A percentile compares a stretch with the other conserved stretches of the same genome.
These are phyloP conservation scores for Philypnodon macrostomus DNA, from an alignment of 2,797 vertebrate species.

Conservation along the genomic window DNA sequence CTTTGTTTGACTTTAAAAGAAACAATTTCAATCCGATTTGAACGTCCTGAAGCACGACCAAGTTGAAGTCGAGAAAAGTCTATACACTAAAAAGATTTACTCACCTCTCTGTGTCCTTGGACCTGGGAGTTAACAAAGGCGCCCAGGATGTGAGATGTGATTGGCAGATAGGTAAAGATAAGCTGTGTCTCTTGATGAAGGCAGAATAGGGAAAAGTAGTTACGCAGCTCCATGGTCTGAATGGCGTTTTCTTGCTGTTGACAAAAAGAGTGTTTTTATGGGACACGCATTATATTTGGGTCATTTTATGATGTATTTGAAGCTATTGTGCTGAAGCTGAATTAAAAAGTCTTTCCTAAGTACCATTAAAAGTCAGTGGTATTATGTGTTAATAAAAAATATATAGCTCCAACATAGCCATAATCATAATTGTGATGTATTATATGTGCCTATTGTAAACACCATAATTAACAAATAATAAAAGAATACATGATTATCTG, in stretches of 20 bases:
- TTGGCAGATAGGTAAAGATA: conserved; percentile 91
- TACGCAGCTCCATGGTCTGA: conserved; percentile 93
- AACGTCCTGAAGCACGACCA: conserved; percentile 6
- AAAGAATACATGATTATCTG: too few species aligned
- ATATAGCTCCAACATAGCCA: too few species aligned
- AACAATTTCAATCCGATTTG: conserved; percentile 29
- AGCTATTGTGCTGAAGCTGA: too few species aligned
- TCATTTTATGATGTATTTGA: too few species aligned
- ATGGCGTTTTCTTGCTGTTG: conserved; percentile 93
- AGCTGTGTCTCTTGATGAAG: conserved; percentile 97
- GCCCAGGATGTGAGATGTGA: conserved; percentile 91
- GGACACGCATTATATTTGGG: too few species aligned
- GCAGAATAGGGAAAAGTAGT: conserved; percentile 96
- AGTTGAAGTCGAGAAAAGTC: neutral
- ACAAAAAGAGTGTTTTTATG: too few species aligned
- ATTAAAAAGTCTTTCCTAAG: too few species aligned
- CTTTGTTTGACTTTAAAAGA: conserved; percentile 31
- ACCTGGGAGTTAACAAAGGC: conserved; percentile 96
- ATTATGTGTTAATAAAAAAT: too few species aligned
- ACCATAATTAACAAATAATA: too few species aligned
- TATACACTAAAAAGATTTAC: conserved; percentile 31
- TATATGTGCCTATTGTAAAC: too few species aligned
- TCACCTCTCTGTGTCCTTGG: conserved; percentile 94
- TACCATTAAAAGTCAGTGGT: too few species aligned
- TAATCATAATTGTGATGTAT: too few species aligned